These are phyloP conservation scores for Oreortyx pictus DNA, from an alignment of 2,797 vertebrate genomes.

Conservation along the genomic window DNA sequence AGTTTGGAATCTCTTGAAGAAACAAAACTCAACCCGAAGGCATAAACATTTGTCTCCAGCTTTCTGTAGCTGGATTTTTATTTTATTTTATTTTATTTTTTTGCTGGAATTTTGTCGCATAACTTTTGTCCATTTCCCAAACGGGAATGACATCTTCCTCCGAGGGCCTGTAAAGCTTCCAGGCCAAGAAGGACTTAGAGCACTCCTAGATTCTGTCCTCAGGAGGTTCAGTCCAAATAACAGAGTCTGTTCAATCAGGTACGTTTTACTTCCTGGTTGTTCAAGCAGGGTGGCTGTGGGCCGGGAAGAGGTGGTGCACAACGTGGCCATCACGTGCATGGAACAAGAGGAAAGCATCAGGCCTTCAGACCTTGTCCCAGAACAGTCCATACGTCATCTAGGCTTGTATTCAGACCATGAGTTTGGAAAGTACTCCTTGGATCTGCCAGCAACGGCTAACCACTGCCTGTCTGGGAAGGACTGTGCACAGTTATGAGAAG, in stretches of 20 bases:
- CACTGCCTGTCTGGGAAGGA: slow-evolving; percentile 48
- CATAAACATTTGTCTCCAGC: slow-evolving; percentile 11
- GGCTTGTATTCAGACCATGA: background rate
- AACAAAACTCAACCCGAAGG: background rate
- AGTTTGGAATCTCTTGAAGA: slow-evolving; percentile 17
- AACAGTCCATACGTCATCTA: background rate
- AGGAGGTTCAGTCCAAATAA: background rate
- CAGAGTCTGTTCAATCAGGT: background rate
- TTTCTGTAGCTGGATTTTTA: background rate
- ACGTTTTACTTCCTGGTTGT: background rate
- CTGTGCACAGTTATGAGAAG: slow-evolving; percentile 17
- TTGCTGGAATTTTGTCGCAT: background rate
- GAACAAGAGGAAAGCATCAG: background rate
- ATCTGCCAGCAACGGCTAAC: slow-evolving; percentile 37
- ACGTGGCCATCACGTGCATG: rapidly evolving
- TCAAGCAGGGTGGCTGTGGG: background rate
- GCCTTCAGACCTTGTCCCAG: background rate
- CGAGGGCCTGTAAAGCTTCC: background rate
- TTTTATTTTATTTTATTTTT: background rate
- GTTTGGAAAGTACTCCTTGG: background rate
- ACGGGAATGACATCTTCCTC: slow-evolving; percentile 7
- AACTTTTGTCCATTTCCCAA: background rate
- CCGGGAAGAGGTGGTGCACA: rapidly evolving
- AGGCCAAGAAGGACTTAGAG: background rate
- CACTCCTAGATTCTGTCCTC: background rate